Conservation (phyloP, 37 sponge, comb jelly and placozoan genomes). For the Sycon ciliatum region DNA sequence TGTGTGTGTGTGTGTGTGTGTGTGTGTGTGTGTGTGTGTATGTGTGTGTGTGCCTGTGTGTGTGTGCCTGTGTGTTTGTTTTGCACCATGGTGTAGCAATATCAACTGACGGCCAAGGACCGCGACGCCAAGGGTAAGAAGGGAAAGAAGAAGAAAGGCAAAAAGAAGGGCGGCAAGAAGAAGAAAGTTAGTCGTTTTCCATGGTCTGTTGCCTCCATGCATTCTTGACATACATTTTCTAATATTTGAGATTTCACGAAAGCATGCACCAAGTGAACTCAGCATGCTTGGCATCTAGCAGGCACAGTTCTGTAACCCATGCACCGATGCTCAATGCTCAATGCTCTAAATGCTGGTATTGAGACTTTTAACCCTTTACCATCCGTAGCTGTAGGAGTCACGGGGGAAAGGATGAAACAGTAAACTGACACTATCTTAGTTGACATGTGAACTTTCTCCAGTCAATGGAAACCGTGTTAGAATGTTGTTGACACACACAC, state of each 20-base stretch:
- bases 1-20: not conserved
- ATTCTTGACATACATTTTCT: not conserved
- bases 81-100: not conserved
- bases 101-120: too few relatives aligned
- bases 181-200: slow-evolving; percentile 21
- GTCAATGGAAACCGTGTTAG: slow-evolving; percentile 10
- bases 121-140: not conserved
- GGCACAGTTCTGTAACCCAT: too few relatives aligned
- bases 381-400: too few relatives aligned
- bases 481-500: not conserved
- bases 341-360: too few relatives aligned
- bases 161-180: slow-evolving; percentile 55
- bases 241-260: not conserved
- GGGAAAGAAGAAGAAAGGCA: slow-evolving; percentile 49
- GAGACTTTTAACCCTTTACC: too few relatives aligned
- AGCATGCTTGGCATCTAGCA: too few relatives aligned
- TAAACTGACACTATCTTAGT: too few relatives aligned
- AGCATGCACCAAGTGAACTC: not conserved
- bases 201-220: not conserved
- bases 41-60: slow-evolving; percentile 14
- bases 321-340: too few relatives aligned
- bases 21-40: not conserved
- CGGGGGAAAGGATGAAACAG: too few relatives aligned
- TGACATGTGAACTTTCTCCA: too few relatives aligned
- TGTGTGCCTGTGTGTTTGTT: slow-evolving; percentile 3